These are phyloP conservation scores for Gymnoscopelus microlampas DNA, from an alignment of 2,797 vertebrate species.

Conservation along the genomic window DNA sequence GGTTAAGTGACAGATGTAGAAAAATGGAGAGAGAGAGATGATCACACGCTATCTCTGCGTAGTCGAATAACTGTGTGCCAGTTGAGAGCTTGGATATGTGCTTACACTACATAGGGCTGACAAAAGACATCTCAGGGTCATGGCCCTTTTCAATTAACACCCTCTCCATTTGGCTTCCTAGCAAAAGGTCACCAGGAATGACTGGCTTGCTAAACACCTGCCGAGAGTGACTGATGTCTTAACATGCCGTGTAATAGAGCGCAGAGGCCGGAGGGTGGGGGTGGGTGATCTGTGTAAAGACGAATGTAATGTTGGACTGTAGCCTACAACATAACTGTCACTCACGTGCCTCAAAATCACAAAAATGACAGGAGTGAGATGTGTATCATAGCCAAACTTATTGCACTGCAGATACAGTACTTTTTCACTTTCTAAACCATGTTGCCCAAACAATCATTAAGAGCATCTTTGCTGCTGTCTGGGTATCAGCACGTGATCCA, in stretches of 20 bases:
- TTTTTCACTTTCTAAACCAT: background rate
- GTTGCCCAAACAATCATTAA: background rate
- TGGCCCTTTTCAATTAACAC: slow-evolving; percentile 37
- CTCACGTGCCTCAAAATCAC: background rate
- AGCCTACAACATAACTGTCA: too few species aligned
- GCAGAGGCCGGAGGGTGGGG: background rate
- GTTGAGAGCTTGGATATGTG: background rate
- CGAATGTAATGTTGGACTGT: too few species aligned
- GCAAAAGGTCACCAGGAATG: slow-evolving; percentile 45
- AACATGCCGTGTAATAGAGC: slow-evolving; percentile 22
- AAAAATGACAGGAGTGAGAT: background rate
- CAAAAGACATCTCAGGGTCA: slow-evolving; percentile 22
- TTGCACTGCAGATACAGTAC: too few species aligned
- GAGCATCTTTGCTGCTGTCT: background rate
- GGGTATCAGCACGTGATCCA: background rate
- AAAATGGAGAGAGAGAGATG: background rate
- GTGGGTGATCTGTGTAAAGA: background rate
- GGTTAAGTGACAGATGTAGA: background rate
- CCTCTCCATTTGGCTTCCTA: slow-evolving; percentile 41
- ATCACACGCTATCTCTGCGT: background rate
- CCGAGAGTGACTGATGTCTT: slow-evolving; percentile 41
- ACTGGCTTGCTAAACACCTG: slow-evolving; percentile 28
- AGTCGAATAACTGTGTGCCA: background rate
- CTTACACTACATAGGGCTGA: background rate
- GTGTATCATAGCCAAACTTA: too few species aligned